A percentile compares a stretch with the other conserved stretches of the same genome.
Conservation (phyloP, 2,797 vertebrate genomes). For the Acipenser transmontanus region DNA sequence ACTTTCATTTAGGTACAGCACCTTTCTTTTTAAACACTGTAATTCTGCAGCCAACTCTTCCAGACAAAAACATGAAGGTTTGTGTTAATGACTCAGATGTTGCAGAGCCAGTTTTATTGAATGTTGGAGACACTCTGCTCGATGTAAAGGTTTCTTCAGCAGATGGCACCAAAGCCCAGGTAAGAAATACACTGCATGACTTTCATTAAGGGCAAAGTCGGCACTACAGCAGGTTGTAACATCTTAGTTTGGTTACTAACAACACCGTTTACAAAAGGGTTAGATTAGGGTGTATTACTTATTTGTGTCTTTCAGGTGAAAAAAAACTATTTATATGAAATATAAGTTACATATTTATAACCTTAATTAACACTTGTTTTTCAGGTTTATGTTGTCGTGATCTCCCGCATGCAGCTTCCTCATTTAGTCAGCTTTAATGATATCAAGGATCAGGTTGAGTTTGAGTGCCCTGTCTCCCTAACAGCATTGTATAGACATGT, state of each 20-base stretch:
- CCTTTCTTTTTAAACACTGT: slow-evolving; percentile 38
- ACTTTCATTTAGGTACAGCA: slow-evolving; percentile 25
- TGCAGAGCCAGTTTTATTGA: slow-evolving; percentile 28
- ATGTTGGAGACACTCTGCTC: slow-evolving; percentile 45
- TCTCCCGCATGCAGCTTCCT: slow-evolving; percentile 45
- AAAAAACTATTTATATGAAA: too few species aligned
- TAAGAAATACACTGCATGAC: slow-evolving; percentile 20
- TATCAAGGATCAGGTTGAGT: slow-evolving; percentile 45
- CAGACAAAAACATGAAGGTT: slow-evolving; percentile 43
- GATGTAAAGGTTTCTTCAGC: slow-evolving; percentile 48
- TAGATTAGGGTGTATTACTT: neutral
- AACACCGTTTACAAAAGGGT: neutral
- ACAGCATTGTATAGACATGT: slow-evolving; percentile 53
- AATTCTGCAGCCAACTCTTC: slow-evolving; percentile 32
- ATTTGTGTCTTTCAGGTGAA: neutral
- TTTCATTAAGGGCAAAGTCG: too few species aligned
- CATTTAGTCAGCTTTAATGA: slow-evolving; percentile 48
- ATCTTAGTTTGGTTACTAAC: too few species aligned
- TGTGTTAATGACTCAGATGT: slow-evolving; percentile 33
- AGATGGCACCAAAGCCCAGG: slow-evolving; percentile 60
- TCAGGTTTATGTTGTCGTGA: slow-evolving; percentile 44
- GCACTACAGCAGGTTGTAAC: neutral
- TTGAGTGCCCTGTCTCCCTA: slow-evolving; percentile 53
- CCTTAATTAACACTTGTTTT: neutral
- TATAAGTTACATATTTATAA: too few species aligned